Conservation (phyloP, 2,888 invertebrate genomes). For the Phalera bucephala region DNA sequence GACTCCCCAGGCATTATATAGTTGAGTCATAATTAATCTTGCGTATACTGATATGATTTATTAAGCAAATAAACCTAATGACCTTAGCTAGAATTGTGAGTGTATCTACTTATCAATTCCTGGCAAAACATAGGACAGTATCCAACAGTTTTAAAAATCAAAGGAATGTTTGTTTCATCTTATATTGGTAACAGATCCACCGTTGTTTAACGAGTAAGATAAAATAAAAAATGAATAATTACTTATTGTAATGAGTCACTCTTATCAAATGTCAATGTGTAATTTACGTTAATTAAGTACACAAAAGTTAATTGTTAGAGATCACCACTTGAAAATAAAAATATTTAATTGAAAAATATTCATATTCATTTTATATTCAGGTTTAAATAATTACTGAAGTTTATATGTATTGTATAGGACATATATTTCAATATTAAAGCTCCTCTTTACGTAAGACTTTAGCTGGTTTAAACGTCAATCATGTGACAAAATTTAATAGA, state of each 20-base stretch:
- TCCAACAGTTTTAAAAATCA: slow-evolving; percentile 27
- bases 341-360: no score
- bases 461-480: slow-evolving; percentile 39
- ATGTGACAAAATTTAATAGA: slow-evolving; percentile 53
- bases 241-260: slow-evolving; percentile 27
- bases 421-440: no score
- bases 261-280: slow-evolving; percentile 25
- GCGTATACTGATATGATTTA: slow-evolving; percentile 5
- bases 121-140: slow-evolving; percentile 20
- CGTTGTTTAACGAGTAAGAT: slow-evolving; percentile 24
- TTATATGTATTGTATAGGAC: no score
- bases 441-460: slow-evolving; percentile 26
- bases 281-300: slow-evolving; percentile 26
- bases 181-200: slow-evolving; percentile 20
- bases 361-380: no score
- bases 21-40: slow-evolving; percentile 1
- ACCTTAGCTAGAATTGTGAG: slow-evolving; percentile 6
- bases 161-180: slow-evolving; percentile 29
- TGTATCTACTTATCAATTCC: slow-evolving; percentile 28
- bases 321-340: slow-evolving; percentile 12
- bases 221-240: slow-evolving; percentile 19
- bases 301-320: slow-evolving; percentile 22
- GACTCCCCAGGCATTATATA: no score
- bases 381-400: no score
- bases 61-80: slow-evolving; percentile 1